Evolutionary conservation across 2,113 vertebrate species (phyloP), one percentile per base, ranked within the genome.

Genomic region (Psittacula cyanocephala): DNA sequence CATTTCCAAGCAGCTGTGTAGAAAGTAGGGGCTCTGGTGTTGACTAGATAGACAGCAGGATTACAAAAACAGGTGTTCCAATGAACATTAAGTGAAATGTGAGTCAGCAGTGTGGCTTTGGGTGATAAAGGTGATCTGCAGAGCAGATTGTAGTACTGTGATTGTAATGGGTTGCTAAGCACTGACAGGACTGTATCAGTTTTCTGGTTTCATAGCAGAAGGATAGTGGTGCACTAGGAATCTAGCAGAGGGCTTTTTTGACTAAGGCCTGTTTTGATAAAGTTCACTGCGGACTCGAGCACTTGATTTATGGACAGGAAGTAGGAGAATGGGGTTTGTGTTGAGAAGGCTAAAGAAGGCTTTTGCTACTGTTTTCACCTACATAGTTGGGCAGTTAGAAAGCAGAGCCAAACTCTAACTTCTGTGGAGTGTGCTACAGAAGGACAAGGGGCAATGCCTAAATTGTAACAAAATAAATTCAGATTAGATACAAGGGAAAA

Each of bases 41-140:
- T 91, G 17, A 24, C 4, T 77, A 14, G 17, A 13, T 49, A 85
- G 63, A 23, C 37, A 39, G 35, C 20, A 80, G 46, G 41, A 69
- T 82, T 88, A n/a, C 35, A 16, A 9, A 47, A 31, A 43, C 27
- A 13, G 24, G 11, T 1, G 5, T 90, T 29, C 41, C 6, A 13
- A 0, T 29, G 11, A 15, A 3, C 19, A 3, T 6, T 2, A 24
- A 39, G 23, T 55, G 35, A 52, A 29, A 17, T 7, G 15, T 8
- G 43, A 53, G 11, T 82, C 8, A 29, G 37, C 43, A 47, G 16
- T 2, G 8, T 71, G 67, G 6, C 24, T 69, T 60, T 52, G 12
- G 11, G 17, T 74, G 41, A 27, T 53, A 49, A 37, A 86, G 39
- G 23, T 0, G 0, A 59, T 20, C 77, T 19, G 6, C 17, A 27